A percentile compares a stretch with the other conserved stretches of the same genome.
phyloP scores from a whole-genome alignment of 2,797 vertebrate genomes.

The Aselliscus stoliczkanus region DNA sequence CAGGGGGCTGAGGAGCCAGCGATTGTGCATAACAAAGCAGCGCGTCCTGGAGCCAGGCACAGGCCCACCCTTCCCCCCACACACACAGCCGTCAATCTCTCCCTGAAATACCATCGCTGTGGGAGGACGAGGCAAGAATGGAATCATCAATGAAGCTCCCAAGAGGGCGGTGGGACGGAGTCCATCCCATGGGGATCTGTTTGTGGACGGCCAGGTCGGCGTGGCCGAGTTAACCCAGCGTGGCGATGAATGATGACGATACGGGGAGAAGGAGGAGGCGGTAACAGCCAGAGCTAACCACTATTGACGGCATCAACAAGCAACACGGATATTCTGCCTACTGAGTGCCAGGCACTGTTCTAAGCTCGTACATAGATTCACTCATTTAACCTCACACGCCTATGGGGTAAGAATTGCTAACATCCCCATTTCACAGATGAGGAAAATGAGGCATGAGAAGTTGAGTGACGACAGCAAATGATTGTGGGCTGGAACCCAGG shows the following conservation, averaged over 20 bases:
- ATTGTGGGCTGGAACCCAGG: neutral
- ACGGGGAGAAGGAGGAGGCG: fast-evolving
- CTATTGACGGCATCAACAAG: neutral
- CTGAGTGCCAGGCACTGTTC: neutral
- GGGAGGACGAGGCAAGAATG: slow-evolving; percentile 65
- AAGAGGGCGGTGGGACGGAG: neutral
- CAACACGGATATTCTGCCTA: neutral
- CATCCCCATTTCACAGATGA: neutral
- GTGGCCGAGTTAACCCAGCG: neutral
- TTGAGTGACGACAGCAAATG: neutral
- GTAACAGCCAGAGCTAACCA: neutral
- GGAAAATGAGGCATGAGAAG: neutral
- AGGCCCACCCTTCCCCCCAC: slow-evolving; percentile 65
- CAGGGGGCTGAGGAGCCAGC: slow-evolving; percentile 72
- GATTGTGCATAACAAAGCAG: slow-evolving; percentile 77
- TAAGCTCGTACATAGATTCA: neutral
- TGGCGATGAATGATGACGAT: neutral
- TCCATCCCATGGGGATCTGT: neutral
- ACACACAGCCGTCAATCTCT: slow-evolving; percentile 77
- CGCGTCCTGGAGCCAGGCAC: slow-evolving; percentile 60
- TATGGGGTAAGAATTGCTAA: neutral
- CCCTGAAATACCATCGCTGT: slow-evolving; percentile 65
- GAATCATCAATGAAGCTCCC: neutral
- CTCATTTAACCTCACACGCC: neutral
- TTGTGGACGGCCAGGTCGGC: neutral